These are phyloP conservation scores for Xiphophorus birchmanni DNA, from an alignment of 2,797 vertebrate species.

Conservation along the genomic window DNA sequence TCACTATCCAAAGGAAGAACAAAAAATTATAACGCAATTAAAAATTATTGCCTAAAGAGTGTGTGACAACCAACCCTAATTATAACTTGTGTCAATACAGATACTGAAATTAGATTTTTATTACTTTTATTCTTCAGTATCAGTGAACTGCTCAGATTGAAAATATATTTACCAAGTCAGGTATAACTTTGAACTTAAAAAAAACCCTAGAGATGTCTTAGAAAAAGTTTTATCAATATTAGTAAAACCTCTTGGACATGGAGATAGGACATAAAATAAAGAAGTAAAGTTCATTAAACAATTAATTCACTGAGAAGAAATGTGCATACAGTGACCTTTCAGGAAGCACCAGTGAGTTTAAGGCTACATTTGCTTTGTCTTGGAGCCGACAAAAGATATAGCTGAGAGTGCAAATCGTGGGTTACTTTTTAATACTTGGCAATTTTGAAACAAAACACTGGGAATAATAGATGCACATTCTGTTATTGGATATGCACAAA, in stretches of 20 bases:
- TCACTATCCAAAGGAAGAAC: not conserved
- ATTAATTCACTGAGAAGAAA: constrained; percentile 48
- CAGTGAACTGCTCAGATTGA: constrained; percentile 21
- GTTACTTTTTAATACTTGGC: constrained; percentile 53
- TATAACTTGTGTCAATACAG: not conserved
- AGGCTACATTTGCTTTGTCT: constrained; percentile 44
- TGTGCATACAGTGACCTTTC: constrained; percentile 62
- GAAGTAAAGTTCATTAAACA: constrained; percentile 60
- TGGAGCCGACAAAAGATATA: constrained; percentile 45
- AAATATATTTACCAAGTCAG: constrained; percentile 25
- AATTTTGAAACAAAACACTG: constrained; percentile 66
- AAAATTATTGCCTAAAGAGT: not conserved
- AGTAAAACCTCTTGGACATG: constrained; percentile 38
- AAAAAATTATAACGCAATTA: not conserved
- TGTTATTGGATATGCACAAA: not conserved
- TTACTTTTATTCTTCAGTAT: constrained; percentile 8
- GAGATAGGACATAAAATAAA: constrained; percentile 50
- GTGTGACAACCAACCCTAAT: not conserved
- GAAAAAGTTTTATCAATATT: constrained; percentile 41
- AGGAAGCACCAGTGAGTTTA: constrained; percentile 42
- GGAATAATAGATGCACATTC: constrained; percentile 8
- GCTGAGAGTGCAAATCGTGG: constrained; percentile 50
- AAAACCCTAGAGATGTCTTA: constrained; percentile 17
- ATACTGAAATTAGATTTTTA: not conserved
- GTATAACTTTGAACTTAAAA: constrained; percentile 36